Percentiles rank a stretch among this genome's conserved stretches.
Conservation (phyloP, 2,888 invertebrate genomes). For the Amblyteles armatorius region DNA sequence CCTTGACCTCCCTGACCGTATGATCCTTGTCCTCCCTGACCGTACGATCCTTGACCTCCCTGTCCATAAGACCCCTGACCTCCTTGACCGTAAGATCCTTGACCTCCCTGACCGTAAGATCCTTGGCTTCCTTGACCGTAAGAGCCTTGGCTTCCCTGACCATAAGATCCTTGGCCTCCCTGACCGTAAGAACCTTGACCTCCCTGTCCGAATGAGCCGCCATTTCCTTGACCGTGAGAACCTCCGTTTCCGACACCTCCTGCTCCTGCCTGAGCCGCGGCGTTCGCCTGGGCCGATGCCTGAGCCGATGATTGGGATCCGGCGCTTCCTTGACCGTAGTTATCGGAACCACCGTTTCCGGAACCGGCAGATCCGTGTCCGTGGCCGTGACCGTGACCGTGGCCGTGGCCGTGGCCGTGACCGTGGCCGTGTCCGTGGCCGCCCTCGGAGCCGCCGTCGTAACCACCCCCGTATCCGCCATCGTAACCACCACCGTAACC, state of each 20-base stretch:
- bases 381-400: slow-evolving; percentile 17
- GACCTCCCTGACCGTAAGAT: not conserved
- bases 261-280: slow-evolving; percentile 28
- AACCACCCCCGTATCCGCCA: slow-evolving; percentile 20
- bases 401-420: slow-evolving; percentile 17
- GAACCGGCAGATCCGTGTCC: slow-evolving; percentile 11
- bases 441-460: slow-evolving; percentile 30
- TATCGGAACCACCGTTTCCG: slow-evolving; percentile 31
- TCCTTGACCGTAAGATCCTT: not conserved
- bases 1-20: slow-evolving; percentile 57
- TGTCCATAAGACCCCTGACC: slow-evolving; percentile 38
- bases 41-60: slow-evolving; percentile 44
- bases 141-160: slow-evolving; percentile 60
- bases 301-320: slow-evolving; percentile 10
- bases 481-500: slow-evolving; percentile 8
- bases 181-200: slow-evolving; percentile 64
- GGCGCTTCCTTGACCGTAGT: slow-evolving; percentile 14
- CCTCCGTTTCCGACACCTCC: not conserved
- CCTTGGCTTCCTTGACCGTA: slow-evolving; percentile 57
- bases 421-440: slow-evolving; percentile 11
- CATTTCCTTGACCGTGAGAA: not conserved
- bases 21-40: slow-evolving; percentile 58
- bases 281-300: slow-evolving; percentile 37
- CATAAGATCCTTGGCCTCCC: slow-evolving; percentile 16
- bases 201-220: slow-evolving; percentile 37